Percentiles rank a stretch among this genome's conserved stretches.
Evolutionary conservation across 2,797 vertebrate species (phyloP).

Genomic region (Chloroceryle inda): DNA sequence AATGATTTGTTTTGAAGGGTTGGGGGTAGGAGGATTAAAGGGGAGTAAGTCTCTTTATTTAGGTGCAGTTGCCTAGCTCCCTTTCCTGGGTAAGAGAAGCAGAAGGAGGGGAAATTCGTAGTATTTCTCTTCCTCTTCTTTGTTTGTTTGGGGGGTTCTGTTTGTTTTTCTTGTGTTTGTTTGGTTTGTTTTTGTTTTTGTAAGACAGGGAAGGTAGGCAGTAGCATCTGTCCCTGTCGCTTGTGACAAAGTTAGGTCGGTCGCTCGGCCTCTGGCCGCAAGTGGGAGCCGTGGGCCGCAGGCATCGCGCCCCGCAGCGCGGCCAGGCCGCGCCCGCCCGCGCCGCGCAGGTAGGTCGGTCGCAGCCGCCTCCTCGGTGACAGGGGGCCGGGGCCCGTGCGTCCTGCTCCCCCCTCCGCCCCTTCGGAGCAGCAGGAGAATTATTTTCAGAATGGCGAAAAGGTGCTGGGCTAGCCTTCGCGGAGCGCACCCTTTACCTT

Average conservation of each 20-base stretch:
- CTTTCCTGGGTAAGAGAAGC: too few relatives aligned
- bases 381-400: background rate
- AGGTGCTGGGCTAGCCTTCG: too few relatives aligned
- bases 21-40: background rate
- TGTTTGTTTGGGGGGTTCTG: too few relatives aligned
- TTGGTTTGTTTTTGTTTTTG: background rate
- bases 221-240: accelerated
- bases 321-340: too few relatives aligned
- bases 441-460: too few relatives aligned
- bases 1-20: accelerated
- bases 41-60: accelerated
- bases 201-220: accelerated
- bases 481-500: background rate
- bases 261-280: background rate
- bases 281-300: background rate
- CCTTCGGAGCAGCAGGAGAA: background rate
- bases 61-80: accelerated
- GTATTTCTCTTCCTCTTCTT: accelerated
- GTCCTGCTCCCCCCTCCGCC: too few relatives aligned
- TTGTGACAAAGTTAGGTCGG: accelerated
- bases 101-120: background rate
- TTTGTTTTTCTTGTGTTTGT: too few relatives aligned
- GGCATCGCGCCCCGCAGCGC: background rate
- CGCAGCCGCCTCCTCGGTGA: accelerated
- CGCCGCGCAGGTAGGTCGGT: background rate